Evolutionary conservation across 1,140 invertebrate species (phyloP).

Genomic region (Yoshiicerus persimilis): DNA sequence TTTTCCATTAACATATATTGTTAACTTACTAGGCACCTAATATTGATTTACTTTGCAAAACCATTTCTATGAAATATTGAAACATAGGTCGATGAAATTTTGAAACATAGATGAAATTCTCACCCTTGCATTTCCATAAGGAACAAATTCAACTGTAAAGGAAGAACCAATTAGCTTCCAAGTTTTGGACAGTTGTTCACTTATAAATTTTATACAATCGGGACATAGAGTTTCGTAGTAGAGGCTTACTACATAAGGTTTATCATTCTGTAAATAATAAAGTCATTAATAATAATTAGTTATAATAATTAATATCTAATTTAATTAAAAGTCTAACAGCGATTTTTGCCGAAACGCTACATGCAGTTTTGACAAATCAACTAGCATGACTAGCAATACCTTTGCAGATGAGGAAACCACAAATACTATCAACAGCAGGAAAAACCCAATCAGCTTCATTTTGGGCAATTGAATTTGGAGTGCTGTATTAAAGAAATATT

Average conservation of each 20-base stretch:
- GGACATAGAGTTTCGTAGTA: conserved; percentile 81
- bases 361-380: too few species aligned
- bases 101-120: not conserved
- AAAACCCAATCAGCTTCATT: not conserved
- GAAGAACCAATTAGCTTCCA: conserved; percentile 57
- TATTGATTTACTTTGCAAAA: too few species aligned
- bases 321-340: not conserved
- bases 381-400: too few species aligned
- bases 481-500: too few species aligned
- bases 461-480: not conserved
- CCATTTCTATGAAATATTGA: too few species aligned
- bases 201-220: conserved; percentile 71
- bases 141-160: conserved; percentile 62
- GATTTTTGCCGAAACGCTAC: too few species aligned
- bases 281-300: not conserved
- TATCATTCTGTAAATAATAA: not conserved
- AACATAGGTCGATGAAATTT: too few species aligned
- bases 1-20: too few species aligned
- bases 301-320: too few species aligned
- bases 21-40: too few species aligned
- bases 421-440: not conserved
- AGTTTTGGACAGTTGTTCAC: conserved; percentile 57
- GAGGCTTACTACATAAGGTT: conserved; percentile 53
- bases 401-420: not conserved
- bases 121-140: conserved; percentile 73